A percentile compares a stretch with the other conserved stretches of the same genome.
Conservation (phyloP, 2,113 vertebrate species). For the Tonatia bakeri region DNA sequence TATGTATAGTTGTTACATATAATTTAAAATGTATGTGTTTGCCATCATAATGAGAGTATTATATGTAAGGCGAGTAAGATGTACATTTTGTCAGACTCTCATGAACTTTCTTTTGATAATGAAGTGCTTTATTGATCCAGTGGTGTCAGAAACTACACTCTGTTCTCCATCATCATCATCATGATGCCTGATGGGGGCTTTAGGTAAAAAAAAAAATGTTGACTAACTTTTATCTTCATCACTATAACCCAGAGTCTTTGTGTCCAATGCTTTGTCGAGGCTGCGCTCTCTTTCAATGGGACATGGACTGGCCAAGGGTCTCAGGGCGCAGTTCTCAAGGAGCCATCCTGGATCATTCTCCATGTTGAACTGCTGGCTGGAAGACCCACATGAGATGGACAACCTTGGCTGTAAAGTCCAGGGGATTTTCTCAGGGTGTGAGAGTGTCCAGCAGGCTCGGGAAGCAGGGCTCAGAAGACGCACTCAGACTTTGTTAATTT, state of each 20-base stretch:
- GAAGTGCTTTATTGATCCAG: slow-evolving; percentile 4
- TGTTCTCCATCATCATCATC: background rate
- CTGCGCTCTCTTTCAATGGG: background rate
- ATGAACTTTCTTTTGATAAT: background rate
- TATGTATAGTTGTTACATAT: background rate
- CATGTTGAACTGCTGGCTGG: background rate
- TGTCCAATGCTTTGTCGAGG: background rate
- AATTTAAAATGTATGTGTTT: background rate
- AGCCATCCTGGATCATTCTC: background rate
- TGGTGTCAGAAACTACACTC: background rate
- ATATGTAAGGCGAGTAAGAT: background rate
- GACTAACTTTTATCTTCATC: background rate
- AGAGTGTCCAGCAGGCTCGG: background rate
- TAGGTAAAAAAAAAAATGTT: background rate
- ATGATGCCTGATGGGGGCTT: background rate
- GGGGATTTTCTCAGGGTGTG: slow-evolving; percentile 70
- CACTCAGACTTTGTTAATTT: background rate
- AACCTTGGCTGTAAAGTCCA: background rate
- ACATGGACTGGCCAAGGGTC: background rate
- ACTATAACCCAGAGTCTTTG: background rate
- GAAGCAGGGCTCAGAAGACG: background rate
- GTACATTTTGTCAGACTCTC: background rate
- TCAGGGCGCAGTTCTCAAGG: background rate
- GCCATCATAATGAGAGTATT: background rate
- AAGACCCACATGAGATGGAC: background rate